Evolutionary conservation across 2,113 vertebrate genomes (phyloP), one percentile per base, ranked within the genome.

Genomic region (Chionis minor): DNA sequence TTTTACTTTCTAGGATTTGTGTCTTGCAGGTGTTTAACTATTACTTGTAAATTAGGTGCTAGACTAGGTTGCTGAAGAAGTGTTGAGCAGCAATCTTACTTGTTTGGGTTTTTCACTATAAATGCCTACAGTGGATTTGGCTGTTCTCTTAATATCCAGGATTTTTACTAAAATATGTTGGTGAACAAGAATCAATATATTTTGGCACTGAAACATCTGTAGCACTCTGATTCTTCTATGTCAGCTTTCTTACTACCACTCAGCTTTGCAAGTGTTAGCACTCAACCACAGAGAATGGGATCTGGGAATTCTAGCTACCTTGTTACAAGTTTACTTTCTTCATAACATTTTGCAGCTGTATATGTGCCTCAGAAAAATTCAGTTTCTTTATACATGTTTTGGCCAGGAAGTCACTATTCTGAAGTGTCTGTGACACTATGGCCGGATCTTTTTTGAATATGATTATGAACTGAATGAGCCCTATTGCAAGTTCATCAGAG

Each of bases 331-430:
- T 52, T 19, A 4, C 4, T 8, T 35, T n/a, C 23, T 3, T 38
- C 66, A 13, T 44, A 35, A 11, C 5, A 5, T 44, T 54, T 78
- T 77, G 42, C 42, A 59, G 51, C 14, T 2, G 0, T 28, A 4
- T 7, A 8, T 3, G 20, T 15, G 15, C 44, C 32, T 61, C 52
- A 6, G 63, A n/a, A 82, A 70, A 20, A 9, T 33, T 16, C 7
- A 1, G 2, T 5, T 5, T 40, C 51, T 38, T 81, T 24, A 8
- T 22, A 5, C 1, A 0, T 22, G 17, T 44, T 72, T 69, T 80
- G 61, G 5, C 19, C 3, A 4, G 47, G 47, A 85, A 77, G 10
- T 12, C 19, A 4, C 35, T 45, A 21, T 24, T 72, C 66, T 61
- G 61, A 79, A 61, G 61, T 9, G 16, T 14, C 45, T 20, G 58